phyloP scores from a whole-genome alignment of 2,797 vertebrate species.

The Rhinophrynus dorsalis region DNA sequence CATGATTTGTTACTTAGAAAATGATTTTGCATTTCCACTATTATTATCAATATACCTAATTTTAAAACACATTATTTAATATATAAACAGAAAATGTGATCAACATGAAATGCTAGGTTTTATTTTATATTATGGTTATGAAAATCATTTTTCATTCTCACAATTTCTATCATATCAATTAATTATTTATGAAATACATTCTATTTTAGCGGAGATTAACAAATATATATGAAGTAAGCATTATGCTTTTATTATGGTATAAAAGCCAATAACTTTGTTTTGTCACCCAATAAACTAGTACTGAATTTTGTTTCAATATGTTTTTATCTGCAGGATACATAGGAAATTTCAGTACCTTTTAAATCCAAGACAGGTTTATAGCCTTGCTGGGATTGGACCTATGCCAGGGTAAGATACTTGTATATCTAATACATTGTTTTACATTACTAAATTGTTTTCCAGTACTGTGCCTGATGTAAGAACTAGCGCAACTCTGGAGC shows the following conservation, averaged over 20 bases:
- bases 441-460: too few species aligned
- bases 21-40: conserved; percentile 26
- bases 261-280: conserved; percentile 38
- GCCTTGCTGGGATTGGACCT: conserved; percentile 87
- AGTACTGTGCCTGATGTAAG: too few species aligned
- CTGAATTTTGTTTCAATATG: conserved; percentile 22
- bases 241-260: conserved; percentile 38
- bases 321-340: conserved; percentile 78
- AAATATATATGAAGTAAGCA: conserved; percentile 29
- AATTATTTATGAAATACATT: conserved; percentile 39
- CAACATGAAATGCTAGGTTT: conserved; percentile 30
- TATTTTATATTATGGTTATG: conserved; percentile 47
- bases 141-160: conserved; percentile 44
- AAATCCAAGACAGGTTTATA: conserved; percentile 94
- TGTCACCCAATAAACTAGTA: conserved; percentile 38
- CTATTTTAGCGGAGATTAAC: conserved; percentile 45
- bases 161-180: conserved; percentile 49
- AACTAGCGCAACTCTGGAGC: too few species aligned
- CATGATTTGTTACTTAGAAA: conserved; percentile 14
- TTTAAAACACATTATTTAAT: conserved; percentile 41
- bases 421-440: neutral
- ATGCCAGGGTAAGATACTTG: conserved; percentile 83
- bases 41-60: conserved; percentile 47
- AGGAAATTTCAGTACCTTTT: conserved; percentile 92
- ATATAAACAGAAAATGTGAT: conserved; percentile 29